These are phyloP conservation scores for Pseudochirops cupreus DNA, from an alignment of 2,797 vertebrate species.

Conservation along the genomic window DNA sequence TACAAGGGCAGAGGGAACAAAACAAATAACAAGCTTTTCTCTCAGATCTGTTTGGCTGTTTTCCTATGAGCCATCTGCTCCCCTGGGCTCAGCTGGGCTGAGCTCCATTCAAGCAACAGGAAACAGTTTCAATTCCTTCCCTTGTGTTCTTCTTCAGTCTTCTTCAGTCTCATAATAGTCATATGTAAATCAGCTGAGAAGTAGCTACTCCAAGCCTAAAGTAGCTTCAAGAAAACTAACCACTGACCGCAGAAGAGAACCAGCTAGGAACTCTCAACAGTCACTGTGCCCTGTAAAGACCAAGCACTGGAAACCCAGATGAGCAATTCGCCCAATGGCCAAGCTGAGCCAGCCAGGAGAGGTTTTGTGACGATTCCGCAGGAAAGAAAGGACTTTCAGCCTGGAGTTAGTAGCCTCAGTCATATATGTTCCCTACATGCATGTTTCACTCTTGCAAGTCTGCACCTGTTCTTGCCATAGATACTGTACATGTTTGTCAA, in stretches of 20 bases:
- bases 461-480: background rate
- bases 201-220: background rate
- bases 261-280: background rate
- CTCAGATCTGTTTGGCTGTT: background rate
- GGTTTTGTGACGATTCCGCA: background rate
- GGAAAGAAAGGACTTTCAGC: background rate
- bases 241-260: background rate
- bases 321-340: background rate
- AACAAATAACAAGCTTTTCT: conserved; percentile 67
- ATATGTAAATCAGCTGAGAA: background rate
- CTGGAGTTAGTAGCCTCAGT: background rate
- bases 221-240: background rate
- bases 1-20: background rate
- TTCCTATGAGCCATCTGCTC: background rate
- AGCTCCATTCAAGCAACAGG: conserved; percentile 39
- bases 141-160: conserved; percentile 25
- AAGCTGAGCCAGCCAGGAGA: background rate
- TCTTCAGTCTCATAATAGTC: background rate
- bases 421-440: background rate
- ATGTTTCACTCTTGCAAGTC: background rate
- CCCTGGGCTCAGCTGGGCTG: background rate
- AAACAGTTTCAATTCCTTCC: conserved; percentile 1
- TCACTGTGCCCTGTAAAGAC: background rate
- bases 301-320: background rate
- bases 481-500: background rate